Evolutionary conservation across 2,113 vertebrate genomes (phyloP).

Genomic region (Odobenus rosmarus): DNA sequence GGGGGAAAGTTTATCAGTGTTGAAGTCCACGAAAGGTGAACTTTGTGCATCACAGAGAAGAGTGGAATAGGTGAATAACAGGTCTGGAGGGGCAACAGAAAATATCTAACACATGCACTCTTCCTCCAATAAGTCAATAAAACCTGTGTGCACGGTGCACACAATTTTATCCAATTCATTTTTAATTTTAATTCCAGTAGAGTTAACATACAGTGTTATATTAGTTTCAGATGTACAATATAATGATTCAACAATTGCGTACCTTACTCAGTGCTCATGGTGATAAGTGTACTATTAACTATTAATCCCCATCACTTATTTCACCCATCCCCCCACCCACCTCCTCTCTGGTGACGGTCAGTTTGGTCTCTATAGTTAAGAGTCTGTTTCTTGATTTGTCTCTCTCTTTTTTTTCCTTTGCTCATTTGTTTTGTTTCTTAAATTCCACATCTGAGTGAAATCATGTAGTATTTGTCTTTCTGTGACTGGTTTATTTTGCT

Average conservation of each 20-base stretch:
- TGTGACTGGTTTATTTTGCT: neutral
- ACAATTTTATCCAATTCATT: neutral
- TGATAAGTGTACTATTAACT: neutral
- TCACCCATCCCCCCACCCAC: neutral
- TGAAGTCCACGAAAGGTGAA: neutral
- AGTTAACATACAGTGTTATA: neutral
- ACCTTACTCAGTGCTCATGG: neutral
- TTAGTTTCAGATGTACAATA: neutral
- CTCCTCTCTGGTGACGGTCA: neutral
- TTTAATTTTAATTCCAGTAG: neutral
- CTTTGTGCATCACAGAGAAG: neutral
- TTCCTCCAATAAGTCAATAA: neutral
- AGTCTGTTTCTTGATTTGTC: neutral
- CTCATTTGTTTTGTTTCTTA: neutral
- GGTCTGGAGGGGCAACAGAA: neutral
- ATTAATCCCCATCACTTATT: neutral
- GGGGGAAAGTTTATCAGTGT: neutral
- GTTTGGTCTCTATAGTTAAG: neutral
- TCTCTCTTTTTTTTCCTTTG: neutral
- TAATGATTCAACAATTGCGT: neutral
- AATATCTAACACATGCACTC: neutral
- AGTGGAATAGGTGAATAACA: neutral
- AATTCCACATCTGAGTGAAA: neutral
- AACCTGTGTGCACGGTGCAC: neutral
- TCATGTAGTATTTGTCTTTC: neutral